Evolutionary conservation across 2,888 invertebrate genomes (phyloP).

Genomic region (Lissocephala sabroskyi): DNA sequence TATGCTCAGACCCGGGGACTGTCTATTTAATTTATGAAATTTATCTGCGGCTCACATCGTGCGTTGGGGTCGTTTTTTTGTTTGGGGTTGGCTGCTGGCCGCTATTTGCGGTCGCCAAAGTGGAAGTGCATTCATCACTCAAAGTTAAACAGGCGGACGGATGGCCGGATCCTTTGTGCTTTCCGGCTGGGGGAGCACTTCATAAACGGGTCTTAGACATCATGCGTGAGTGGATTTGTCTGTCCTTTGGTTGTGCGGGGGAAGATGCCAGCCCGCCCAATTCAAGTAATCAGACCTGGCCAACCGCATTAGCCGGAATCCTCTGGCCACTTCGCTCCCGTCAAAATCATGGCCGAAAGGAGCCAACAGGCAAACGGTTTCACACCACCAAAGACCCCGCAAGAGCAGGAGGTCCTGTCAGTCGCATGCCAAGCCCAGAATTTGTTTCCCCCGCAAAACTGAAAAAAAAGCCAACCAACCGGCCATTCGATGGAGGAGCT

Average conservation of each 20-base stretch:
- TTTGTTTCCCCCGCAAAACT: conserved; percentile 27
- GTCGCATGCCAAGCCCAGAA: conserved; percentile 37
- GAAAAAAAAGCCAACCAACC: conserved; percentile 8
- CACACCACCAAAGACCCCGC: background rate
- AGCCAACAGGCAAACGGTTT: conserved; percentile 15
- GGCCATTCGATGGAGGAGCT: background rate
- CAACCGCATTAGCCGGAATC: too few relatives aligned
- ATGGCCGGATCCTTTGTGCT: too few relatives aligned
- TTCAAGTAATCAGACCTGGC: too few relatives aligned
- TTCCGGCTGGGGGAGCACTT: conserved; percentile 13
- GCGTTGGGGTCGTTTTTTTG: conserved; percentile 1
- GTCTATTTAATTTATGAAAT: conserved; percentile 70
- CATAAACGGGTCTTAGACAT: conserved; percentile 34
- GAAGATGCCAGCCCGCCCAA: too few relatives aligned
- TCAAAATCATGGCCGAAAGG: conserved; percentile 66
- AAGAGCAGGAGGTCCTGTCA: conserved; percentile 37
- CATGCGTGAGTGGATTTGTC: conserved; percentile 21
- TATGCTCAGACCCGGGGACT: conserved; percentile 46
- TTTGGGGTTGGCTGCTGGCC: background rate
- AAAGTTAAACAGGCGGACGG: background rate
- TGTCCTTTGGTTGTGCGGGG: too few relatives aligned
- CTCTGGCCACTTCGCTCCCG: conserved; percentile 62
- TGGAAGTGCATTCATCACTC: conserved; percentile 37
- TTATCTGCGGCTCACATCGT: conserved; percentile 63
- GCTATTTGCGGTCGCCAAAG: conserved; percentile 23